Evolutionary conservation across 2,888 invertebrate genomes (phyloP).

Genomic region (Patella depressa): DNA sequence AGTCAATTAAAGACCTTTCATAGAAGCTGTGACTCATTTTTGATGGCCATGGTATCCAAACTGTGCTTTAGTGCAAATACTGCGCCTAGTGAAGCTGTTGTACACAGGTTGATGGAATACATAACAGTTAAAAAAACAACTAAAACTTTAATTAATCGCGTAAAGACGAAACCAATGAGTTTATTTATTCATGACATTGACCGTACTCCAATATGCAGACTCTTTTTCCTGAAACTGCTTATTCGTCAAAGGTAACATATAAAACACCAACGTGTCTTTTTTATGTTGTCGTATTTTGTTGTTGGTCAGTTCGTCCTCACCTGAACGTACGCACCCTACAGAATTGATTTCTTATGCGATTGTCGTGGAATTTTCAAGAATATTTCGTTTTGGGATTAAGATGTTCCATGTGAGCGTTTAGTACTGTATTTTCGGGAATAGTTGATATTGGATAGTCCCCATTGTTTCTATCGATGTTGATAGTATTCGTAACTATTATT

Average conservation of each 20-base stretch:
- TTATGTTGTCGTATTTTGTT: too few relatives aligned
- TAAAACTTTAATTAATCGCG: not conserved
- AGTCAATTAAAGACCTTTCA: conserved; percentile 37
- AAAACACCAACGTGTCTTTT: too few relatives aligned
- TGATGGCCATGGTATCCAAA: conserved; percentile 57
- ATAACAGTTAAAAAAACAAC: conserved; percentile 28
- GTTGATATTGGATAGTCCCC: too few relatives aligned
- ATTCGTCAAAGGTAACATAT: conserved; percentile 49
- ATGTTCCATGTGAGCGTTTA: too few relatives aligned
- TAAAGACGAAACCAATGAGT: conserved; percentile 48
- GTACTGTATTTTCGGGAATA: too few relatives aligned
- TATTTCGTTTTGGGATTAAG: too few relatives aligned
- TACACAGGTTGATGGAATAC: conserved; percentile 46
- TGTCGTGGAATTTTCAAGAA: too few relatives aligned
- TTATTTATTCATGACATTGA: conserved; percentile 57
- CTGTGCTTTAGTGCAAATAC: conserved; percentile 48
- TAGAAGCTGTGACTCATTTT: conserved; percentile 50
- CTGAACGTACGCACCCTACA: too few relatives aligned
- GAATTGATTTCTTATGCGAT: too few relatives aligned
- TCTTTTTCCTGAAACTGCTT: conserved; percentile 59
- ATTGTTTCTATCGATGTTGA: too few relatives aligned
- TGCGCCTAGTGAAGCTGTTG: conserved; percentile 44
- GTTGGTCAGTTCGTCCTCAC: too few relatives aligned
- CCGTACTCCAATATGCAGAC: conserved; percentile 61
- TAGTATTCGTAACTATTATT: too few relatives aligned